Evolutionary conservation across 2,797 vertebrate genomes (phyloP), one percentile per base, ranked within the genome.

Genomic region (Phoxinus dragarum): DNA sequence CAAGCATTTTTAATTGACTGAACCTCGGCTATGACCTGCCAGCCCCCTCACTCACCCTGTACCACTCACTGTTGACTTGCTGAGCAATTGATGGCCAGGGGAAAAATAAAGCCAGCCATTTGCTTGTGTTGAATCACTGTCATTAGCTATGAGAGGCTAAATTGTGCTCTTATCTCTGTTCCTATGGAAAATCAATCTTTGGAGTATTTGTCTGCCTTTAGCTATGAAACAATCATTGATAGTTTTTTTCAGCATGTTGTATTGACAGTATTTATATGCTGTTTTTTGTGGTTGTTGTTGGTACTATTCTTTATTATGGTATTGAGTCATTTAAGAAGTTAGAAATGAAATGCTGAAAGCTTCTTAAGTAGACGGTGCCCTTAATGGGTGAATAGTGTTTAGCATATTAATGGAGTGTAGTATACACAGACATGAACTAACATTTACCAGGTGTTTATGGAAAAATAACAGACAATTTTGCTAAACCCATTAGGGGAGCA

Each of bases 81-180:
- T 19, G 23, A 42, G 38, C 38, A 68, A 78, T 36, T 71, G 21
- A 47, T 34, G 49, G 52, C 17, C 38, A 19, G 19, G 44, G 40
- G 34, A 59, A 83, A 59, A 38, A 78, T 71, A 71, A 78, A 78
- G 49, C 49, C 47, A 34, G 23, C 4, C 38, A 59, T 84, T 84
- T 71, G 74, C 54, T 21, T 84, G 47, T 78, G 52, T 71, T 71
- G 19, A 71, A 79, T 84, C 31, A n/a, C 66, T 79, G 49, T 78
- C 38, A 61, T 59, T 84, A 71, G 14, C 66, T 84, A 67, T 9
- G 11, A 78, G 66, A 69, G 82, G n/a, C n/a, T 56, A 23, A 78
- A 71, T 59, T 59, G 17, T 34, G 47, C 81, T 83, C 54, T 82
- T 47, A 73, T 69, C 66, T 27, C 14, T 44, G 52, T 34, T 75